Conservation (phyloP, 1,140 invertebrate genomes). For the Zaprionus vittiger region DNA sequence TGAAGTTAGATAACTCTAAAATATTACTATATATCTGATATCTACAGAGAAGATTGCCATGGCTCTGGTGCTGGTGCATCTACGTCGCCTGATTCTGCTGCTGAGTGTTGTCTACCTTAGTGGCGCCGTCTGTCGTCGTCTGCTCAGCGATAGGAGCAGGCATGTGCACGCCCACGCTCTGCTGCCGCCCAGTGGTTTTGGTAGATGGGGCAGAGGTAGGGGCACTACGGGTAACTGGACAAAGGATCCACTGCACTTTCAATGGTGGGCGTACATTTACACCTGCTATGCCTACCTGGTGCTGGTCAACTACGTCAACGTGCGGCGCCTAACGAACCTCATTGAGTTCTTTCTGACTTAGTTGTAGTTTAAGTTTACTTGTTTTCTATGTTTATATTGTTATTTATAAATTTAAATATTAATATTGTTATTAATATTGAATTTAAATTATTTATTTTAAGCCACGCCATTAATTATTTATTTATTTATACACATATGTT, state of each 20-base stretch:
- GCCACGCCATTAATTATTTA: background rate
- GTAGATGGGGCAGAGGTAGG: slow-evolving; percentile 17
- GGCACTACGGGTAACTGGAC: slow-evolving; percentile 19
- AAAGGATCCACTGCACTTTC: slow-evolving; percentile 73
- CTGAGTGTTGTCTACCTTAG: slow-evolving; percentile 77
- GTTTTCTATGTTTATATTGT: slow-evolving; percentile 1
- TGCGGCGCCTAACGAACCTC: slow-evolving; percentile 69
- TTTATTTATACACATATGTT: background rate
- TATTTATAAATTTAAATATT: background rate
- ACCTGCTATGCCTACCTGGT: slow-evolving; percentile 70
- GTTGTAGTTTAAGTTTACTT: background rate
- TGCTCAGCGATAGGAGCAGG: slow-evolving; percentile 61
- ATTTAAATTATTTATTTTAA: no score
- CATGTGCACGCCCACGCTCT: slow-evolving; percentile 46
- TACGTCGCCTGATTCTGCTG: slow-evolving; percentile 75
- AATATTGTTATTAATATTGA: background rate
- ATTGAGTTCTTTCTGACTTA: slow-evolving; percentile 68
- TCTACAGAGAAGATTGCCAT: slow-evolving; percentile 25
- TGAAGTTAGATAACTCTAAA: no score
- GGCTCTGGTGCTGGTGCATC: slow-evolving; percentile 73
- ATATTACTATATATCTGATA: background rate
- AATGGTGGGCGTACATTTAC: slow-evolving; percentile 83
- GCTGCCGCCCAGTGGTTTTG: slow-evolving; percentile 57
- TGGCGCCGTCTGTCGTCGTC: slow-evolving; percentile 64
- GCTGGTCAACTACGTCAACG: slow-evolving; percentile 70